Conservation (phyloP, 2,797 vertebrate species). For the Myioborus miniatus region DNA sequence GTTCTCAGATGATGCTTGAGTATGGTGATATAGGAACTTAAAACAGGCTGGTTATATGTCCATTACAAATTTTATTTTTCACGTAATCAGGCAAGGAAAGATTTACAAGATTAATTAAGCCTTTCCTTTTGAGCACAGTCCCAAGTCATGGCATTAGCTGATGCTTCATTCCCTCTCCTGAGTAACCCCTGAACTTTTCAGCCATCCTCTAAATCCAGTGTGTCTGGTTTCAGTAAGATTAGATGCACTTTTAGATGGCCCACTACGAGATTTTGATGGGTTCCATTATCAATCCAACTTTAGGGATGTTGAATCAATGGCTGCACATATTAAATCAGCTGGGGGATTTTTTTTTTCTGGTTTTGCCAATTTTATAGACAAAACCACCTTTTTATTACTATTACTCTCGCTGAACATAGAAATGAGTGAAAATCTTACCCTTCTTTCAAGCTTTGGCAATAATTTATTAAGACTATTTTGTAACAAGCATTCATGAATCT, state of each 20-base stretch:
- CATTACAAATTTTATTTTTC: not conserved
- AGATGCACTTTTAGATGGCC: not conserved
- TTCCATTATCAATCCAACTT: not conserved
- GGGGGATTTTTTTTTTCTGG: not conserved
- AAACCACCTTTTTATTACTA: not conserved
- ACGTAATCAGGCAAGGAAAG: not conserved
- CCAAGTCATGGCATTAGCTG: not conserved
- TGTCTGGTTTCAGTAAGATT: conserved; percentile 8
- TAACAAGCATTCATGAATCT: not conserved
- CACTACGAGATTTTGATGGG: not conserved
- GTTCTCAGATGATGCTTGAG: not conserved
- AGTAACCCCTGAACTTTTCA: not conserved
- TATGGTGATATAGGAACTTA: not conserved
- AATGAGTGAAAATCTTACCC: not conserved
- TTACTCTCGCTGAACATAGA: not conserved
- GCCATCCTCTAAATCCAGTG: not conserved
- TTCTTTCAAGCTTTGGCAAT: not conserved
- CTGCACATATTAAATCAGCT: accelerated
- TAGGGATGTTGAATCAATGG: not conserved
- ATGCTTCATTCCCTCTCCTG: not conserved
- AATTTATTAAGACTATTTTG: not conserved
- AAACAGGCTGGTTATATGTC: not conserved
- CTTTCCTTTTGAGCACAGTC: not conserved
- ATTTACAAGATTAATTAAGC: not conserved
- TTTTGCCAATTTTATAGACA: not conserved